Evolutionary conservation across 2,888 invertebrate genomes (phyloP), one percentile per base, ranked within the genome.

Genomic region (Pecten maximus): DNA sequence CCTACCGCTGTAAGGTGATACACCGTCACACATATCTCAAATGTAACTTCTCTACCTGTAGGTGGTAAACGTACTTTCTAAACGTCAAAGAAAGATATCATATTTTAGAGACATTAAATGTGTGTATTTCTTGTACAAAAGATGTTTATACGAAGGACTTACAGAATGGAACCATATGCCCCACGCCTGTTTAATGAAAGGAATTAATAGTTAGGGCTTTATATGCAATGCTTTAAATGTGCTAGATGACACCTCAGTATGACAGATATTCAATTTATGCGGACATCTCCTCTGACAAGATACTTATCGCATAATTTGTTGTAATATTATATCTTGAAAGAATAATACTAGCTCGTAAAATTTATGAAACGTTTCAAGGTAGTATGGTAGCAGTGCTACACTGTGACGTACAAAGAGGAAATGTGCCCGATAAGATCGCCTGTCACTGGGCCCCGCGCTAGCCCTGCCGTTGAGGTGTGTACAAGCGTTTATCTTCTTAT

Each of bases 221-320:
- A 88, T 88, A 40, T 44, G 48, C 40, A 88, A 88, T 40, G 44
- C 88, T 88, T 88, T 88, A 40, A 44, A 28, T 86, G 88, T 48
- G 86, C 40, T 88, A 86, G 88, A 88, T 90, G 48, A 88, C 88
- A 48, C 74, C 40, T 54, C 48, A 88, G 88, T 48, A 88, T 88
- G 48, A 48, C 88, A 88, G 87, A 89, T 88, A 88, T 88, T 90
- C 89, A 91, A 91, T 91, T 92, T 90, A 92, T 92, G 89, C 90
- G 91, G 60, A 88, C 74, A 88, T 91, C 89, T 88, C 60, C 89
- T 88, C 89, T 89, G 48, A 86, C 40, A 74, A 89, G 91, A 92
- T 92, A 88, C 88, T 90, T 92, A 92, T 92, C 91, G 88, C 89
- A 91, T 91, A 92, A 92, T 92, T 92, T 92, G 91, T 92, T 92